Conservation (phyloP, 2,797 vertebrate genomes). For the Channa striata region DNA sequence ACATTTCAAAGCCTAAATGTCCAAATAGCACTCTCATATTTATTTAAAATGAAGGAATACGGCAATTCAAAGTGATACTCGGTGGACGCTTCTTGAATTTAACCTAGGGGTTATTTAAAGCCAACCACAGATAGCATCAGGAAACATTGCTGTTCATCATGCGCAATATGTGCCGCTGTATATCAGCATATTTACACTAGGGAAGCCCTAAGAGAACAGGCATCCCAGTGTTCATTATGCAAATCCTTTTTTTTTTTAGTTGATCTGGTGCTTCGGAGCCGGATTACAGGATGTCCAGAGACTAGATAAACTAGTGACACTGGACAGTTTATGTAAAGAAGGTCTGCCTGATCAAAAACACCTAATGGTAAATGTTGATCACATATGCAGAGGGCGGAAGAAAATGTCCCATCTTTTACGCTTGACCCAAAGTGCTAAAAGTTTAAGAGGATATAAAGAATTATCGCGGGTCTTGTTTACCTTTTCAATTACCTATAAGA, state of each 20-base stretch:
- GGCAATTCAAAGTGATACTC: background rate
- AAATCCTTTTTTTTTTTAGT: constrained; percentile 51
- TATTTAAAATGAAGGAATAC: background rate
- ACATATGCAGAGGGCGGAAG: constrained; percentile 13
- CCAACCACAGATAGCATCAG: constrained; percentile 28
- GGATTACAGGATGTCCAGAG: constrained; percentile 33
- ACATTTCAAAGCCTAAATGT: constrained; percentile 6
- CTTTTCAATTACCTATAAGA: constrained; percentile 59
- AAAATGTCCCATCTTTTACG: constrained; percentile 17
- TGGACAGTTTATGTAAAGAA: constrained; percentile 57
- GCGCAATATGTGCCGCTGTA: constrained; percentile 25
- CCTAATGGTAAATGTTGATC: constrained; percentile 6
- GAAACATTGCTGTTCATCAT: constrained; percentile 29
- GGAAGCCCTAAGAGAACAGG: constrained; percentile 54
- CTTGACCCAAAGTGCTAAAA: constrained; percentile 34
- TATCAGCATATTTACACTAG: constrained; percentile 36
- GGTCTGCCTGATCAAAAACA: constrained; percentile 51
- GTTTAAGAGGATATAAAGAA: constrained; percentile 59
- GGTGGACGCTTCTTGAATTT: background rate
- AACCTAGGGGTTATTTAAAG: constrained; percentile 29
- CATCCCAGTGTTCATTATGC: constrained; percentile 58
- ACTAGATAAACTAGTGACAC: constrained; percentile 52
- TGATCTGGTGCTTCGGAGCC: constrained; percentile 43
- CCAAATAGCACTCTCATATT: background rate
- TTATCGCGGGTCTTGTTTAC: constrained; percentile 41